These are phyloP conservation scores for Hippocampus abdominalis DNA, from an alignment of 2,113 vertebrate genomes.

Conservation along the genomic window DNA sequence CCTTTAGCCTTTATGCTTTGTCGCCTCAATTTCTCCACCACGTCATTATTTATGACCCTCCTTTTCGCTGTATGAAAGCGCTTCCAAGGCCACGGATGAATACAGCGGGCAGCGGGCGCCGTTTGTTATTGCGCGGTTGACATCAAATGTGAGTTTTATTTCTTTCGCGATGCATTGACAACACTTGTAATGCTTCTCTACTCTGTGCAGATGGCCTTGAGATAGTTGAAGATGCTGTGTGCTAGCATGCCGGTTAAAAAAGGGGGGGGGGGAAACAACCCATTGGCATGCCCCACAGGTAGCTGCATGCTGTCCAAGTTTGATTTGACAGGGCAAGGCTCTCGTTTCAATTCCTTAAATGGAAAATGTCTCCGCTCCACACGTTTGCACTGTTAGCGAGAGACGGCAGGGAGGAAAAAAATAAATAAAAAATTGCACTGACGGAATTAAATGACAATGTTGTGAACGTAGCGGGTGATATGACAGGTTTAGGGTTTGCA, in stretches of 20 bases:
- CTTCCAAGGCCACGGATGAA: conserved; percentile 5
- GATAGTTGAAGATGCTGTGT: conserved; percentile 24
- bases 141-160: neutral
- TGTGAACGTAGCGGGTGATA: conserved; percentile 44
- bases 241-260: conserved; percentile 50
- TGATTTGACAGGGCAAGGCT: conserved; percentile 67
- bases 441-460: conserved; percentile 55
- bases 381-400: conserved; percentile 59
- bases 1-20: conserved; percentile 13
- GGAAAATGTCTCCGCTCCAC: conserved; percentile 59
- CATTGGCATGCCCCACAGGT: conserved; percentile 63
- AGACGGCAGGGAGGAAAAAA: conserved; percentile 12
- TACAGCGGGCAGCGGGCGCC: conserved; percentile 14
- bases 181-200: neutral
- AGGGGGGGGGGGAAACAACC: conserved; percentile 25
- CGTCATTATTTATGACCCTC: conserved; percentile 22
- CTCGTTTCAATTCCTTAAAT: conserved; percentile 66
- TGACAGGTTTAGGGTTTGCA: conserved; percentile 57
- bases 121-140: neutral
- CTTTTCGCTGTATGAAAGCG: neutral
- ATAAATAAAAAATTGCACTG: conserved; percentile 30
- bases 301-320: conserved; percentile 56
- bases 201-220: conserved; percentile 28
- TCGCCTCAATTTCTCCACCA: conserved; percentile 14
- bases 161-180: neutral